Conservation (phyloP, 2,888 invertebrate species). For the Metallyticus violacea region DNA sequence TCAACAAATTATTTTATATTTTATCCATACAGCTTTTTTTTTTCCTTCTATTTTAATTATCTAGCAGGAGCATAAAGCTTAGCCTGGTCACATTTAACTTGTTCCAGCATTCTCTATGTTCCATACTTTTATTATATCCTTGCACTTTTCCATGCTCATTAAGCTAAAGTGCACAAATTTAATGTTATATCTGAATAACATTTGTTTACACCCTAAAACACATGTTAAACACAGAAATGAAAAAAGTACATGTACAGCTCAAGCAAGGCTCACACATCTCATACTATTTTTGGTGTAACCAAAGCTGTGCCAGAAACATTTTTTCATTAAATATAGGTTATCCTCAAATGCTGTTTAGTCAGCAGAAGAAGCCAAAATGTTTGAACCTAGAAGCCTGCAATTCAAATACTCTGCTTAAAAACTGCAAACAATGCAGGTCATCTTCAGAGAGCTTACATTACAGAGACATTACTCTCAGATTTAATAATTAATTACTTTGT, state of each 20-base stretch:
- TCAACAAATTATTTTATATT: no score
- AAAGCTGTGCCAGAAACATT: neutral
- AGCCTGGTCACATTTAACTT: neutral
- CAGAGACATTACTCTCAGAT: no score
- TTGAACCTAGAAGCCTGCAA: no score
- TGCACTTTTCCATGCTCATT: neutral
- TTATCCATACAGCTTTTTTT: no score
- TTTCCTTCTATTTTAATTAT: neutral
- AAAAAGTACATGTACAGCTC: neutral
- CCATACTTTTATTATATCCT: conserved; percentile 17
- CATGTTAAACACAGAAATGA: neutral
- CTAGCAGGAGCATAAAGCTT: neutral
- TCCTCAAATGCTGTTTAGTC: neutral
- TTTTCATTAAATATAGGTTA: neutral
- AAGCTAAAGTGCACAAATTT: neutral
- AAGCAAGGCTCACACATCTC: no score
- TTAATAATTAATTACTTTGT: no score
- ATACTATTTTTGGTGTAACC: neutral
- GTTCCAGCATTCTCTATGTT: neutral
- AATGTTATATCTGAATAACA: neutral
- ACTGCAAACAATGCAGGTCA: no score
- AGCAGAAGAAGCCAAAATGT: no score
- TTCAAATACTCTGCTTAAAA: no score
- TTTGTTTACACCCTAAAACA: neutral
- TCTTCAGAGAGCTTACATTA: no score